Conservation (phyloP, 1,140 invertebrate species). For the Drosophila willistoni region DNA sequence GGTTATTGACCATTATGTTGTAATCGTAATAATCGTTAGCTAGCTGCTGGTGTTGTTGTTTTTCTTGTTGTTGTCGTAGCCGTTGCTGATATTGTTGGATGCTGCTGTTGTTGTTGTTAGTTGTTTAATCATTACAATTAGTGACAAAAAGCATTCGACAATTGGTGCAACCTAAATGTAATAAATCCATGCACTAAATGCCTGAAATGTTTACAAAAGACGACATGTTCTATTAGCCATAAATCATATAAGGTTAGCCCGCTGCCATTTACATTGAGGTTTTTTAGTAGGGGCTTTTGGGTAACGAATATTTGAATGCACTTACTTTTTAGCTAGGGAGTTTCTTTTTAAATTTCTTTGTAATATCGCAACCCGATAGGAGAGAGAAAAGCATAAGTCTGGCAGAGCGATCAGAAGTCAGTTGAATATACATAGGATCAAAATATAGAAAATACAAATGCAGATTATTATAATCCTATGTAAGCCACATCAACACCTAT, state of each 20-base stretch:
- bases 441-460: too few relatives aligned
- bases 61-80: slow-evolving; percentile 28
- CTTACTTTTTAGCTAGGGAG: too few relatives aligned
- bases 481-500: too few relatives aligned
- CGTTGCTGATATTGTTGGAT: slow-evolving; percentile 4
- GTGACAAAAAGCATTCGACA: slow-evolving; percentile 46
- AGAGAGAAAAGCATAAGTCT: too few relatives aligned
- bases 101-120: slow-evolving; percentile 7
- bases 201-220: slow-evolving; percentile 60
- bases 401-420: too few relatives aligned
- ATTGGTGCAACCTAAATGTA: slow-evolving; percentile 31
- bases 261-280: slow-evolving; percentile 9
- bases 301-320: background rate
- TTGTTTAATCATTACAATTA: slow-evolving; percentile 67
- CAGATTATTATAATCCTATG: too few relatives aligned
- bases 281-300: background rate
- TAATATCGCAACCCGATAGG: too few relatives aligned
- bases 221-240: slow-evolving; percentile 20
- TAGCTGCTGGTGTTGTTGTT: slow-evolving; percentile 15
- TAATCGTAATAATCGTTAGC: slow-evolving; percentile 44
- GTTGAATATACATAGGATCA: too few relatives aligned
- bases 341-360: too few relatives aligned
- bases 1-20: slow-evolving; percentile 73
- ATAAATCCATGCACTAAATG: slow-evolving; percentile 68
- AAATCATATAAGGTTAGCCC: slow-evolving; percentile 28